Evolutionary conservation across 2,113 vertebrate species (phyloP).

Genomic region (Sardina pilchardus): DNA sequence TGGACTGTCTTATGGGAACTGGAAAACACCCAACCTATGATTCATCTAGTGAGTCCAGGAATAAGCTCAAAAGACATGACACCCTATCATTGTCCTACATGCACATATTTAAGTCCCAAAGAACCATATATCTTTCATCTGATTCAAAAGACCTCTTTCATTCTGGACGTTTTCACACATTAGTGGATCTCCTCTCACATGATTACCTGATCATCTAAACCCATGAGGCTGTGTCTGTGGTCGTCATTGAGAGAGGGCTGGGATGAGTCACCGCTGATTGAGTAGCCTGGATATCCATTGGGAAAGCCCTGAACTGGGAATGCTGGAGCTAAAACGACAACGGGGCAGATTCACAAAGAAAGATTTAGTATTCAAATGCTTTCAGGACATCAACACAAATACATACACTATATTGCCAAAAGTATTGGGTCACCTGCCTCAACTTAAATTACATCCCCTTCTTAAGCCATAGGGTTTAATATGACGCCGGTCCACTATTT

Average conservation of each 20-base stretch:
- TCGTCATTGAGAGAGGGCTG: constrained; percentile 89
- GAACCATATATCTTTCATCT: neutral
- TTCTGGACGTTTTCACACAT: neutral
- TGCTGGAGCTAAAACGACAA: constrained; percentile 74
- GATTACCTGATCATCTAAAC: constrained; percentile 88
- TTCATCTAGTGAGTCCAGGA: neutral
- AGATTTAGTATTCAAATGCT: neutral
- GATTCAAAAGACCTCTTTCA: neutral
- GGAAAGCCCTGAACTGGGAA: constrained; percentile 88
- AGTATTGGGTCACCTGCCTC: too few species aligned
- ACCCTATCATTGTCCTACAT: neutral
- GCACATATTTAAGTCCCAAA: neutral
- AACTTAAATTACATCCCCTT: too few species aligned
- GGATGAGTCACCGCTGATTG: constrained; percentile 79
- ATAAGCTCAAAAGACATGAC: neutral
- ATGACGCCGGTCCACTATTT: too few species aligned
- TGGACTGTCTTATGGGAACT: neutral
- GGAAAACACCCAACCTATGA: neutral
- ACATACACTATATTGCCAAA: too few species aligned
- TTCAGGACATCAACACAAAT: too few species aligned
- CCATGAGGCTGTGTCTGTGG: constrained; percentile 86
- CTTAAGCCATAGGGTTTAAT: too few species aligned
- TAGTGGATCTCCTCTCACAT: neutral
- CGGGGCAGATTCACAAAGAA: neutral
- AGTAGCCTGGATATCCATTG: constrained; percentile 91